These are phyloP conservation scores for Piprites chloris DNA, from an alignment of 2,113 vertebrate species.

Conservation along the genomic window DNA sequence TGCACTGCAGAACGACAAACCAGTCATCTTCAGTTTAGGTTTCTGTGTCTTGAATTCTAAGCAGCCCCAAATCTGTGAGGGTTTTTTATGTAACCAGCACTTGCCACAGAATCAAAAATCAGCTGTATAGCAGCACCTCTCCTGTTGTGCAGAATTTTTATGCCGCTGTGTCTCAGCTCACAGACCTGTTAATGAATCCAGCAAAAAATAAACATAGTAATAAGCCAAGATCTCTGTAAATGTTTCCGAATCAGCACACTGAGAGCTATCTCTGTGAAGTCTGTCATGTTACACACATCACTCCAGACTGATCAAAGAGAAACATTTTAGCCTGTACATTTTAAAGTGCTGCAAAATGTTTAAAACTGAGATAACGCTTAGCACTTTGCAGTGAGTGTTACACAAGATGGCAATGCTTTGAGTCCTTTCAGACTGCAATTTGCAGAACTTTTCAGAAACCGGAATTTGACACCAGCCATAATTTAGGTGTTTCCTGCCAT, in stretches of 20 bases:
- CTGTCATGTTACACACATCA: background rate
- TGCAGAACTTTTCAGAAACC: background rate
- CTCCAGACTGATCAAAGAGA: slow-evolving; percentile 25
- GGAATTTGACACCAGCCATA: background rate
- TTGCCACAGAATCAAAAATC: background rate
- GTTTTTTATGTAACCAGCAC: background rate
- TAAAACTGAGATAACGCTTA: background rate
- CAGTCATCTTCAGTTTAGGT: background rate
- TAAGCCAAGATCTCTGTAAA: background rate
- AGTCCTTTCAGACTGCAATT: background rate
- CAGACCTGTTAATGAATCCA: background rate
- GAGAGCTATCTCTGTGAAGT: background rate
- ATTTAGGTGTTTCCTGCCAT: background rate
- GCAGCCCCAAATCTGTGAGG: background rate
- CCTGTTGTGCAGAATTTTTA: background rate
- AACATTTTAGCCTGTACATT: slow-evolving; percentile 13
- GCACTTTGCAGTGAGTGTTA: background rate
- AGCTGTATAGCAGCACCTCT: background rate
- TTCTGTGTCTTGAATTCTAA: background rate
- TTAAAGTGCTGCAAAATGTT: slow-evolving; percentile 20
- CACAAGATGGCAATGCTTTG: background rate
- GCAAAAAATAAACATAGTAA: slow-evolving; percentile 27
- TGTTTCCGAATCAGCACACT: background rate
- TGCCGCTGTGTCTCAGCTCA: background rate
- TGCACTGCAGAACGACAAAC: background rate